Conservation (phyloP, 2,888 invertebrate species). For the Lasioglossum calceatum region DNA sequence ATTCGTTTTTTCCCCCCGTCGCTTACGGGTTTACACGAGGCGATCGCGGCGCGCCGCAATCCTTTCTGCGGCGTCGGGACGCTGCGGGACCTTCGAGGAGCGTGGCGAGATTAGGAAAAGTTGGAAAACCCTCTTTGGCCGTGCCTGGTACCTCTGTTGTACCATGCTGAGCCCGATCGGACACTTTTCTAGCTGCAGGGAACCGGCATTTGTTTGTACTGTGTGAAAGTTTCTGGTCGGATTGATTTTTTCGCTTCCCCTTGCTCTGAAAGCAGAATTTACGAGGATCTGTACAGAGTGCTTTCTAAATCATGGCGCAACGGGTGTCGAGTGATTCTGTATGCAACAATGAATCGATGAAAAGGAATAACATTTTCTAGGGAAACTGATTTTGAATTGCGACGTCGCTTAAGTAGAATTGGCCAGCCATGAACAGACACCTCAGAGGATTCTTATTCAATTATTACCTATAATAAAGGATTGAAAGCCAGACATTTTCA, state of each 20-base stretch:
- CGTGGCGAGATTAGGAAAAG: neutral
- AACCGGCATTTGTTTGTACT: neutral
- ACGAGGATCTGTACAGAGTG: neutral
- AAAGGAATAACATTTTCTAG: neutral
- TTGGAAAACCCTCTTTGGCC: neutral
- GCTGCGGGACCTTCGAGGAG: neutral
- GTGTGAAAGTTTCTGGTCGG: neutral
- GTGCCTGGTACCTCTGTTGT: neutral
- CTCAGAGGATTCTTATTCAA: neutral
- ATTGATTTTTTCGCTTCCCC: neutral
- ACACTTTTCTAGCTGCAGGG: neutral
- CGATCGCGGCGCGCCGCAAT: neutral
- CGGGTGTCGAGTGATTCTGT: neutral
- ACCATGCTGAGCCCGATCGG: neutral
- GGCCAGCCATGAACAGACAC: neutral
- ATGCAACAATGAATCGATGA: neutral
- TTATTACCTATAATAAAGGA: neutral
- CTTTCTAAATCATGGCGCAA: neutral
- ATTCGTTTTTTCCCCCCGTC: neutral
- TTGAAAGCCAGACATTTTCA: too few relatives aligned
- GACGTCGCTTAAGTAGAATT: neutral
- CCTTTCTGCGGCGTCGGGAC: neutral
- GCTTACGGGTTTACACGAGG: slow-evolving; percentile 6
- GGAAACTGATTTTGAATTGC: neutral
- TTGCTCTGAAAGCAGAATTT: neutral